phyloP scores from a whole-genome alignment of 2,113 vertebrate genomes.

The Ia io region DNA sequence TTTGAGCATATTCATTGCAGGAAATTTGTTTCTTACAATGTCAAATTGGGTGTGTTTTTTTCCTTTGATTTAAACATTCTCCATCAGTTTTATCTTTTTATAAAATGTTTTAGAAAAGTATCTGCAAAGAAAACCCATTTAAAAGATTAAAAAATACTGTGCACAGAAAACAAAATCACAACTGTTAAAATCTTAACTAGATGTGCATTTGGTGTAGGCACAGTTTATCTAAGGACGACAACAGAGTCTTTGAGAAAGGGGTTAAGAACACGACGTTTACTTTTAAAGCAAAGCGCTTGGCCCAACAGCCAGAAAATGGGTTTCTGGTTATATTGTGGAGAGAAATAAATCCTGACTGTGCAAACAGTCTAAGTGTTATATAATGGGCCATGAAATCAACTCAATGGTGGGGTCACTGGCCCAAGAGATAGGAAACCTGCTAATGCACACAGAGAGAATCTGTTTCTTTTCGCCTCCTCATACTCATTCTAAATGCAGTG shows the following conservation, averaged over 20 bases:
- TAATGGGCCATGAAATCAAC: constrained; percentile 51
- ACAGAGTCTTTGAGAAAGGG: neutral
- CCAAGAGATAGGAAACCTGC: neutral
- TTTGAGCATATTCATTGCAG: constrained; percentile 15
- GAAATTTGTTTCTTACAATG: neutral
- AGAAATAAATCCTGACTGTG: constrained; percentile 49
- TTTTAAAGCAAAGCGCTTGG: constrained; percentile 37
- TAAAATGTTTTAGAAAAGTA: neutral
- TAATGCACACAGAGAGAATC: neutral
- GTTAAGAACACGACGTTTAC: neutral
- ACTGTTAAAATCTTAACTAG: neutral
- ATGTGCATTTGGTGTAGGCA: neutral
- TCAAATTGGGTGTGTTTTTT: neutral
- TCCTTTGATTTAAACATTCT: constrained; percentile 22
- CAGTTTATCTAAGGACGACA: neutral
- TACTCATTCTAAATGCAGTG: neutral
- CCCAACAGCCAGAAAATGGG: neutral
- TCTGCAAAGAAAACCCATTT: neutral
- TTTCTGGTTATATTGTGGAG: neutral
- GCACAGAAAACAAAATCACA: neutral
- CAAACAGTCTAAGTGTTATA: constrained; percentile 17
- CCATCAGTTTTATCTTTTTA: neutral
- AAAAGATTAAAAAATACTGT: constrained; percentile 19
- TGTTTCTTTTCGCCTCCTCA: neutral
- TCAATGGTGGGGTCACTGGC: neutral